Conservation (phyloP, 2,113 vertebrate genomes). For the Psilopsiagon aurifrons region DNA sequence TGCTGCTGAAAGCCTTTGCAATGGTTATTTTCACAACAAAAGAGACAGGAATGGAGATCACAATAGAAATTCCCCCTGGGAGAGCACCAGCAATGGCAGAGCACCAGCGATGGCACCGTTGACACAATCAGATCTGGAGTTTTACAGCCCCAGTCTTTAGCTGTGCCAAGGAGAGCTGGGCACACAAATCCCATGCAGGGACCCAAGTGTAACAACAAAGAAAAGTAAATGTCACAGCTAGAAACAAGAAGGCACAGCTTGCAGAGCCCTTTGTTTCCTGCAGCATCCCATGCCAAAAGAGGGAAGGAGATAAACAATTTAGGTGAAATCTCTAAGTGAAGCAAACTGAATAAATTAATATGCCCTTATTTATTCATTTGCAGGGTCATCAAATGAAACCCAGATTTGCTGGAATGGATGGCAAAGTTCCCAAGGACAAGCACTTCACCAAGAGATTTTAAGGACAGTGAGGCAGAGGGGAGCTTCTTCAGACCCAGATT, state of each 20-base stretch:
- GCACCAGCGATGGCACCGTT: not conserved
- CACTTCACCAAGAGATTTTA: slow-evolving; percentile 56
- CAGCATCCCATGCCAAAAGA: not conserved
- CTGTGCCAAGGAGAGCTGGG: slow-evolving; percentile 20
- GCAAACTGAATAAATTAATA: slow-evolving; percentile 28
- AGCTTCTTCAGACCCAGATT: not conserved
- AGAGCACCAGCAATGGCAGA: not conserved
- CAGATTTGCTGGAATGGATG: slow-evolving; percentile 33
- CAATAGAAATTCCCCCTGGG: not conserved
- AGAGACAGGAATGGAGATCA: not conserved
- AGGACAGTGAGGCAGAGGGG: slow-evolving; percentile 24
- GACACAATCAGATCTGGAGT: not conserved
- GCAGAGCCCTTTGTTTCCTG: slow-evolving; percentile 45
- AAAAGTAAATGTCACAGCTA: slow-evolving; percentile 39
- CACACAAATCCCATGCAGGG: not conserved
- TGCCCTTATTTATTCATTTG: slow-evolving; percentile 1
- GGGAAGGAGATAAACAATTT: slow-evolving; percentile 64
- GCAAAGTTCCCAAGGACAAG: slow-evolving; percentile 39
- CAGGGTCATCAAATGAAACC: slow-evolving; percentile 51
- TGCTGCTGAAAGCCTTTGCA: not conserved
- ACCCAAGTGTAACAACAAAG: slow-evolving; percentile 5
- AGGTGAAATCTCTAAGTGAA: slow-evolving; percentile 54
- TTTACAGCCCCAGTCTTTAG: not conserved
- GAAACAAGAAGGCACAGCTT: not conserved
- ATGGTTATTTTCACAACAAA: not conserved